Base-by-base conservation (phyloP, 2,888 invertebrate genomes). In the Tillus elongatus region DNA sequence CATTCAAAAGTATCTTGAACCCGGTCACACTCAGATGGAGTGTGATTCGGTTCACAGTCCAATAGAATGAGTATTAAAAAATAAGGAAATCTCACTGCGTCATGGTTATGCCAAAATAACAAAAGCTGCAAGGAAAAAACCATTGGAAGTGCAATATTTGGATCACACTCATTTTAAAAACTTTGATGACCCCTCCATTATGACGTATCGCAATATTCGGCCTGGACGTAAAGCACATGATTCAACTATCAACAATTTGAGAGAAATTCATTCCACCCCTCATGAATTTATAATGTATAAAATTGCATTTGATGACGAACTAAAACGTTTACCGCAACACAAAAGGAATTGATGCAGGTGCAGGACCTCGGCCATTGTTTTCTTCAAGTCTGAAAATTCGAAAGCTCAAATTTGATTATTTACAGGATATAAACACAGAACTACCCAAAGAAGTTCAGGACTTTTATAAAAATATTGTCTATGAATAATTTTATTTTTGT, bases 21-120 rank as follows among this genome's bases (percentile, higher is more conserved):
- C 33, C 2, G 33, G 6, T 3, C 33, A 33, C 6, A 33, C 33
- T 9, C 33, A 33, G 24, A 33, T 33, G 10, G 16, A 33, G 19
- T 33, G 15, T 16, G 33, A 33, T 12, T 16, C 16, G 2, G 19
- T 33, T 16, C 16, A 15, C 12, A 33, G 33, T 11, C 12, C 13
- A 3, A 33, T 33, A 6, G 33, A 15, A 33, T 10, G 33, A 2
- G 12, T 11, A n/a, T 24, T 33, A 16, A 33, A 9, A 15, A 10
- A 33, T 16, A 15, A 14, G 12, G 33, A 33, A 16, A 33, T 33
- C 12, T 10, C 16, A 6, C 19, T 33, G 10, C 33, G 19, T 12
- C 14, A 15, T 9, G 13, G 15, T 3, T 31, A n/a, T n/a, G n/a
- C n/a, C n/a, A n/a, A n/a, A n/a, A n/a, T n/a, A n/a, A n/a, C n/a